phyloP scores from a whole-genome alignment of 2,888 invertebrate species.

The Napeogenes sylphis region DNA sequence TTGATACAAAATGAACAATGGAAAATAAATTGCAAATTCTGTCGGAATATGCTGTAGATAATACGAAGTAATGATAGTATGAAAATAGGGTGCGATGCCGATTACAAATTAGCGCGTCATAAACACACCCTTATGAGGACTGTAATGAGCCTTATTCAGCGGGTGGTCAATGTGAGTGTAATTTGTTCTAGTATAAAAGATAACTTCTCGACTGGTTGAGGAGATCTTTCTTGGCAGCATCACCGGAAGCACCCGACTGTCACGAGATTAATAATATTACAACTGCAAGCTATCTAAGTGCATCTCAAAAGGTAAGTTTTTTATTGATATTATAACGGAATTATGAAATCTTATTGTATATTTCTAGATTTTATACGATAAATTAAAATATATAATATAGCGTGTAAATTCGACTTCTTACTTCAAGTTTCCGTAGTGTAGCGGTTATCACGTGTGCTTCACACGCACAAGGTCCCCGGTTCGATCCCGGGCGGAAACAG shows the following conservation, averaged over 20 bases:
- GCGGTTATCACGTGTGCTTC: constrained; percentile 89
- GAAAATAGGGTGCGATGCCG: constrained; percentile 59
- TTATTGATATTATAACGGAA: background rate
- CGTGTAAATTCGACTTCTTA: accelerated
- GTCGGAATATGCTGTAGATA: no score
- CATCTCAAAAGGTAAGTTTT: constrained; percentile 36
- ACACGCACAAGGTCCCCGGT: constrained; percentile 86
- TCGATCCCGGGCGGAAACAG: constrained; percentile 84
- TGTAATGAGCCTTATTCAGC: constrained; percentile 71
- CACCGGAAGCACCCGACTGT: constrained; percentile 46
- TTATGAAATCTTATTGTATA: background rate
- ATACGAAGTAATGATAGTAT: constrained; percentile 40
- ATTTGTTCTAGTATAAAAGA: constrained; percentile 68
- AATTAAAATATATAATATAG: background rate
- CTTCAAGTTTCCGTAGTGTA: constrained; percentile 82
- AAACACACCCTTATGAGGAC: constrained; percentile 58
- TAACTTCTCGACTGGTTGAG: constrained; percentile 32
- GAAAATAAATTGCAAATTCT: constrained; percentile 7
- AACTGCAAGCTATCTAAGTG: background rate
- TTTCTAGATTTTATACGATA: background rate
- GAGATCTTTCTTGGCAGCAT: constrained; percentile 48
- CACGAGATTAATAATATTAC: constrained; percentile 9
- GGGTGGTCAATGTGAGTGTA: constrained; percentile 63
- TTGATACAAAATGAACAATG: constrained; percentile 31
- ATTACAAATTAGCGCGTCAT: constrained; percentile 63